Base-by-base conservation (phyloP, 53 echinoderm and acorn worm genomes). In the Patiria pectinifera region DNA sequence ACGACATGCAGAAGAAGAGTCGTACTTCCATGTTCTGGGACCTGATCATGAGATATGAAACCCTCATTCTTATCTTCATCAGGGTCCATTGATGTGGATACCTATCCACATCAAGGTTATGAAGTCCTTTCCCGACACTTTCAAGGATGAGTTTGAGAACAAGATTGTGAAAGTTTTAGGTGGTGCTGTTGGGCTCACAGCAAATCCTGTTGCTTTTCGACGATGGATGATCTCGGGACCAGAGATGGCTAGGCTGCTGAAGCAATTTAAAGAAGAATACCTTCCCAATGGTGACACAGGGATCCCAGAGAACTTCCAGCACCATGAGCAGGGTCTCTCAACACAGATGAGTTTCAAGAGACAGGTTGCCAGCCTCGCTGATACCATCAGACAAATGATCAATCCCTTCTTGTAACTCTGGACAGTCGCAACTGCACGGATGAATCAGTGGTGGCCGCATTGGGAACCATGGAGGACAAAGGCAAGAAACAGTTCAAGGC, bases 71-170 rank as follows among this genome's bases (percentile, higher is more conserved):
- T 63, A 89, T 93, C 11, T 93, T 89, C 74, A 74, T 89, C 62
- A 60, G 82, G 61, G 62, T 81, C 23, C 63, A 78, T n/a, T 53
- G 93, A 79, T 80, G 62, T 85, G 85, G 92, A 45, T 85, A 78
- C 85, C 92, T 76, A 85, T 84, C 7, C 85, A 85, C 92, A 76
- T 75, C 72, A 75, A 24, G 47, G 92, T 85, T 76, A 92, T 92
- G 87, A 92, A 88, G 71, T 74, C 87, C 58, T 78, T 93, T 82
- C 93, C 69, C 22, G 58, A 87, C n/a, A 76, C 69, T 49, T 77
- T 92, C 92, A 92, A 92, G 53, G 86, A 92, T 12, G 92, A 92
- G 92, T 92, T 92, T 77, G 87, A 88, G 76, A 92, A 89, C 81
- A 77, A 60, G 71, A 87, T 62, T 11, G 81, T 92, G 58, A 86